A percentile compares a stretch with the other conserved stretches of the same genome.
These are phyloP conservation scores for mouse (Mus musculus) DNA, from an alignment of 2,113 vertebrate species.

Conservation along the genomic window DNA sequence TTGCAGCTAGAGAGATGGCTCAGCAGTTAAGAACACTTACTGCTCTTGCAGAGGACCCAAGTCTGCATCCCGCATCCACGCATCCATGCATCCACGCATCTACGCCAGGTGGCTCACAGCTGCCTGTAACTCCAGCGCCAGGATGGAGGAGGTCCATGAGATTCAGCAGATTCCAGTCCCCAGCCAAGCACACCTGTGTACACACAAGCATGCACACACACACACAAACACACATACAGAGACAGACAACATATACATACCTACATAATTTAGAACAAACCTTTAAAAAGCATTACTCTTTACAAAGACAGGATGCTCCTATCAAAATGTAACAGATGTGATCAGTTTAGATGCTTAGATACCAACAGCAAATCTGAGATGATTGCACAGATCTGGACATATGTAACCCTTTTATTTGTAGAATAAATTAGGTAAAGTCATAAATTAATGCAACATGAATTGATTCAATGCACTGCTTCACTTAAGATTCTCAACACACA, in stretches of 20 bases:
- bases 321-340: not conserved
- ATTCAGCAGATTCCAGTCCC: not conserved
- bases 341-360: conserved; percentile 5
- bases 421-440: conserved; percentile 2
- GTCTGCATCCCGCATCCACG: not conserved
- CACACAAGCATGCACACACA: no score
- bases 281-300: not conserved
- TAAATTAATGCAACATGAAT: not conserved
- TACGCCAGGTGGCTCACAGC: not conserved
- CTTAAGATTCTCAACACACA: not conserved
- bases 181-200: not conserved
- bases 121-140: not conserved
- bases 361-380: not conserved
- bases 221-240: no score
- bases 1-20: not conserved
- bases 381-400: not conserved
- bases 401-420: not conserved
- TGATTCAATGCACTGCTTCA: not conserved
- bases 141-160: not conserved
- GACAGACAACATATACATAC: no score
- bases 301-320: not conserved
- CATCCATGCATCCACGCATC: not conserved
- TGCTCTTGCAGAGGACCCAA: not conserved
- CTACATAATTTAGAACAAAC: not conserved
- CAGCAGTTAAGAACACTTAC: not conserved